These are phyloP conservation scores for Enteromius anoplus DNA, from an alignment of 2,797 vertebrate species.

Conservation along the genomic window DNA sequence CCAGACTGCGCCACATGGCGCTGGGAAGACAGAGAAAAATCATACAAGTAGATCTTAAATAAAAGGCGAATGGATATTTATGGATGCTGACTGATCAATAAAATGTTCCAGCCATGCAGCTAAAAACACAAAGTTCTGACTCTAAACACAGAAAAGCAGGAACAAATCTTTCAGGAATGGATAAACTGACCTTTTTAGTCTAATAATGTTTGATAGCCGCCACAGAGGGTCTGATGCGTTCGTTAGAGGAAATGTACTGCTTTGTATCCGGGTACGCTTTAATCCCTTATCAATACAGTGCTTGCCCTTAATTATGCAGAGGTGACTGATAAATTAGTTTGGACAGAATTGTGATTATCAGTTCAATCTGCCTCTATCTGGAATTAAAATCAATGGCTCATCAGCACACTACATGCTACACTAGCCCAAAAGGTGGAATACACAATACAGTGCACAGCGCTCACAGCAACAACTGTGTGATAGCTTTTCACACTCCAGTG, in stretches of 20 bases:
- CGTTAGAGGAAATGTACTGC: conserved; percentile 46
- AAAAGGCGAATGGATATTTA: neutral
- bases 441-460: conserved; percentile 23
- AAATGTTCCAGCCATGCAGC: neutral
- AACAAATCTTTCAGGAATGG: conserved; percentile 2
- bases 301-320: conserved; percentile 60
- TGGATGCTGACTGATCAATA: neutral
- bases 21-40: conserved; percentile 19
- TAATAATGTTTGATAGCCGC: conserved; percentile 31
- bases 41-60: neutral
- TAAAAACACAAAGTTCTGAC: neutral
- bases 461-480: neutral
- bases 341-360: conserved; percentile 59
- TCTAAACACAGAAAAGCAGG: neutral
- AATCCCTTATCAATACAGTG: conserved; percentile 62
- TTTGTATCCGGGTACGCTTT: conserved; percentile 41
- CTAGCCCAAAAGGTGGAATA: conserved; percentile 30
- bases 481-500: conserved; percentile 12
- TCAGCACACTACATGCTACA: conserved; percentile 52
- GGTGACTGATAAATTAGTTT: conserved; percentile 63
- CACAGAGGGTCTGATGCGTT: conserved; percentile 22
- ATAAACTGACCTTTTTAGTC: conserved; percentile 51
- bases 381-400: conserved; percentile 62
- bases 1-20: conserved; percentile 12
- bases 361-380: conserved; percentile 57